Base-by-base conservation (phyloP, 2,113 vertebrate genomes). In the Pseudolaguvia tuberculata region DNA sequence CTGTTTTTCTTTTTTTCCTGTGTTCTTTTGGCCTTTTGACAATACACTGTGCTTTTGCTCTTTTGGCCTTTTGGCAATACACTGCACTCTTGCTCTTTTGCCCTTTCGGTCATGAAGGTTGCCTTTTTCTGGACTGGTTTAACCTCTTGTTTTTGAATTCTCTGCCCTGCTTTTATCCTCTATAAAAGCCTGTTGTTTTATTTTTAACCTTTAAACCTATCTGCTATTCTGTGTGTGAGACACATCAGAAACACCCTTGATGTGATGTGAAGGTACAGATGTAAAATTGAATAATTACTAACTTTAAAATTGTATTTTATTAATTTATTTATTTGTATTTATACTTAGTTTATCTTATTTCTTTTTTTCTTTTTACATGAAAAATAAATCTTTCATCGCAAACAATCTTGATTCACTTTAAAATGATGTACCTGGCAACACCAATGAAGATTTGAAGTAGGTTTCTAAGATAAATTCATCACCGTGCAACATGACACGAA, bases 131-230 rank as follows among this genome's bases (percentile, higher is more conserved):
- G n/a, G n/a, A 45, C 35, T 45, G 20, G 21, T 63, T 45, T 45
- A 45, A 12, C 58, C 39, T 63, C 21, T 23, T 6, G 1, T 42
- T 63, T 63, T 45, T 45, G 12, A 13, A 63, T 42, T 12, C 39
- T 62, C 20, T n/a, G 31, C 31, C 31, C 21, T 62, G 59, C 59
- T 61, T 61, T 61, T 45, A 63, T 63, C 59, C 12, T 14, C 20
- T 42, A 23, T 45, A 63, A 63, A 45, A 13, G 35, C 61, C 35
- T 39, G 10, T 21, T 23, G 61, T 63, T 63, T 42, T 45, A 63
- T 63, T 23, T 63, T 63, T 63, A 63, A 63, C 61, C 35, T 15
- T 5, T 13, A 42, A 21, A 39, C 39, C 35, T 45, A 12, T 63
- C 20, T 23, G 61, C 35, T 63, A 45, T 63, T 63, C 59, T 62